phyloP scores from a whole-genome alignment of 53 echinoderm and acorn worm genomes.

The Luidia sarsii region DNA sequence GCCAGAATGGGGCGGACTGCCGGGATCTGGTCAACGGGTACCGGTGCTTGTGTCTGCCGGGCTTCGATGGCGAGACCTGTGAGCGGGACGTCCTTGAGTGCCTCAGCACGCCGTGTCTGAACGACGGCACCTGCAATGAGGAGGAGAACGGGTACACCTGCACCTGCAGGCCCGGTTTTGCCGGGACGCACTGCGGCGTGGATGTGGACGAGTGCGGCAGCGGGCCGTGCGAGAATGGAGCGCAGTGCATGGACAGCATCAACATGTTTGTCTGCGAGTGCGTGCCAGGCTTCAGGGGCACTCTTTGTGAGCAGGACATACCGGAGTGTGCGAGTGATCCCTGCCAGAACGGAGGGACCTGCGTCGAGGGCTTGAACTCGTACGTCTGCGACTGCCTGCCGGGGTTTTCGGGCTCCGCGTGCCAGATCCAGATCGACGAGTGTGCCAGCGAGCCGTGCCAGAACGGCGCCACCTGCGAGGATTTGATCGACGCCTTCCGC shows the following conservation, averaged over 20 bases:
- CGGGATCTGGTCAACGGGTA: slow-evolving; percentile 48
- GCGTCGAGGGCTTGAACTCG: slow-evolving; percentile 21
- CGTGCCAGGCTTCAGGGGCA: slow-evolving; percentile 35
- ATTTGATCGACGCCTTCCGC: slow-evolving; percentile 36
- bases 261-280: slow-evolving; percentile 54
- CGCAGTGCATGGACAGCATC: slow-evolving; percentile 51
- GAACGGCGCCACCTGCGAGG: slow-evolving; percentile 43
- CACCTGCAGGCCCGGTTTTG: slow-evolving; percentile 40
- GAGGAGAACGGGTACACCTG: slow-evolving; percentile 41
- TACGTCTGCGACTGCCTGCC: slow-evolving; percentile 40
- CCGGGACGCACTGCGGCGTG: slow-evolving; percentile 41
- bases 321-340: slow-evolving; percentile 55
- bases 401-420: slow-evolving; percentile 46
- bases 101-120: slow-evolving; percentile 50
- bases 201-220: slow-evolving; percentile 52
- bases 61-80: slow-evolving; percentile 47
- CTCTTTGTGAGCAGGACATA: slow-evolving; percentile 37
- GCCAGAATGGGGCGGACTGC: slow-evolving; percentile 49
- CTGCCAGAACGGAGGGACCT: slow-evolving; percentile 56
- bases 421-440: slow-evolving; percentile 36
- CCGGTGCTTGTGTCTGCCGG: slow-evolving; percentile 36
- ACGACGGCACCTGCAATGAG: slow-evolving; percentile 42
- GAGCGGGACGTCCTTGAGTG: slow-evolving; percentile 56
- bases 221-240: slow-evolving; percentile 44
- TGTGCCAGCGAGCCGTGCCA: slow-evolving; percentile 36